A percentile compares a stretch with the other conserved stretches of the same genome.
phyloP scores from a whole-genome alignment of 2,113 vertebrate genomes.

The Thunnus maccoyii region DNA sequence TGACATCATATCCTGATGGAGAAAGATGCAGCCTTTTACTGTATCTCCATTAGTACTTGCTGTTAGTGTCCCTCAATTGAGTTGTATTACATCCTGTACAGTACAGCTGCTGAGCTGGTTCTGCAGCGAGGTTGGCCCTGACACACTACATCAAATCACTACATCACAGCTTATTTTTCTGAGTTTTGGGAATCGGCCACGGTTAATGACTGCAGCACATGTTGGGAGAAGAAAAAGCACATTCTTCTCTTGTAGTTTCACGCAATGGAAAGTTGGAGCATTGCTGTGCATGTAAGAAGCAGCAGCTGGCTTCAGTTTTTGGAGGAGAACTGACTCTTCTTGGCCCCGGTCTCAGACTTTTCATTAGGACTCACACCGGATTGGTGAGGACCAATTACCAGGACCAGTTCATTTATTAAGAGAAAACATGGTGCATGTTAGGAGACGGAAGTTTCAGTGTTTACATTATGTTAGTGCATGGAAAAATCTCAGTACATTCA shows the following conservation, averaged over 20 bases:
- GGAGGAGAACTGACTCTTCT: constrained; percentile 17
- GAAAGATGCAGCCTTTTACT: constrained; percentile 1
- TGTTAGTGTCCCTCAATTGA: constrained; percentile 1
- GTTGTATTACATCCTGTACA: background rate
- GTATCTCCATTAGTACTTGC: constrained; percentile 13
- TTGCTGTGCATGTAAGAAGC: constrained; percentile 46
- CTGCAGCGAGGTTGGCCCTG: background rate
- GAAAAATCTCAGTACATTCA: background rate
- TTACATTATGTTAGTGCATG: background rate
- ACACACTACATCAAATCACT: constrained; percentile 20
- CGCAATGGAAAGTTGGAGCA: constrained; percentile 64
- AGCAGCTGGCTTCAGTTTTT: constrained; percentile 58
- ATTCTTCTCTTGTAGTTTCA: constrained; percentile 61
- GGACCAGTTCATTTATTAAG: constrained; percentile 3
- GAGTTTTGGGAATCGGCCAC: constrained; percentile 39
- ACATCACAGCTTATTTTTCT: constrained; percentile 40
- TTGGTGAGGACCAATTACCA: background rate
- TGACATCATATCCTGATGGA: constrained; percentile 8
- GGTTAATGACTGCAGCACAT: constrained; percentile 57
- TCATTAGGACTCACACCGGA: background rate
- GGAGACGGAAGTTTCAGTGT: background rate
- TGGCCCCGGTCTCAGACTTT: constrained; percentile 14
- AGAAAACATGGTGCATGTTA: background rate
- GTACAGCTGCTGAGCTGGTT: constrained; percentile 34
- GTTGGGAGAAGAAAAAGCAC: constrained; percentile 49